Conservation (phyloP, 2,888 invertebrate genomes). For the Labia minor region DNA sequence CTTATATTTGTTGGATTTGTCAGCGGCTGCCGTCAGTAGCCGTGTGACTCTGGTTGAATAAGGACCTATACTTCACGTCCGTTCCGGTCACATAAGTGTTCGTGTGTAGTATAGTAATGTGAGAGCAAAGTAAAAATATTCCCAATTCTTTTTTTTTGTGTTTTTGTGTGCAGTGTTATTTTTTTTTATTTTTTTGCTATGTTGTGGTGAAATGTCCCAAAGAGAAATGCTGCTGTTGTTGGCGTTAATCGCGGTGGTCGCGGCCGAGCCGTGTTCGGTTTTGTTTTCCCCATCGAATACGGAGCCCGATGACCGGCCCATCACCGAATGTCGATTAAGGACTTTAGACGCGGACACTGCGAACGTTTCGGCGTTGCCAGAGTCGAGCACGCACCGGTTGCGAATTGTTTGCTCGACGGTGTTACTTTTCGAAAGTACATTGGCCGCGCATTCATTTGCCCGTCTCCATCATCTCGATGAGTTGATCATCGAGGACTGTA, state of each 20-base stretch:
- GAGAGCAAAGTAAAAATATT: neutral
- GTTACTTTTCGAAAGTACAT: conserved; percentile 64
- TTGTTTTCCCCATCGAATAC: neutral
- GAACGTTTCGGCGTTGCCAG: conserved; percentile 49
- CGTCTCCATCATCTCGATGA: conserved; percentile 63
- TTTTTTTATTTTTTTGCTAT: neutral
- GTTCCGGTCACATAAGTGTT: neutral
- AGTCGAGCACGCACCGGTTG: conserved; percentile 62
- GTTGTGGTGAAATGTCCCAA: conserved; percentile 13
- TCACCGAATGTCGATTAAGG: conserved; percentile 48
- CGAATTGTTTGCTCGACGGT: conserved; percentile 67
- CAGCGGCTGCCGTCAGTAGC: neutral
- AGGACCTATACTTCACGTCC: neutral
- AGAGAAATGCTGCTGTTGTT: neutral
- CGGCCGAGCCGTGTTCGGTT: neutral
- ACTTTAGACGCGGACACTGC: conserved; percentile 58
- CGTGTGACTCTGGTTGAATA: neutral
- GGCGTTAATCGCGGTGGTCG: neutral
- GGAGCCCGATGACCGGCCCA: neutral
- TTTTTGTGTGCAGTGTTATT: conserved; percentile 3
- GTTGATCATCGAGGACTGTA: conserved; percentile 65
- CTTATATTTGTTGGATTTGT: neutral
- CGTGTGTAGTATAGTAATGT: conserved; percentile 4
- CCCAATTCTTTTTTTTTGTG: neutral
- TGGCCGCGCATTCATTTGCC: conserved; percentile 59